Evolutionary conservation across 2,888 invertebrate species (phyloP).

Genomic region (Galerucella calmariensis): DNA sequence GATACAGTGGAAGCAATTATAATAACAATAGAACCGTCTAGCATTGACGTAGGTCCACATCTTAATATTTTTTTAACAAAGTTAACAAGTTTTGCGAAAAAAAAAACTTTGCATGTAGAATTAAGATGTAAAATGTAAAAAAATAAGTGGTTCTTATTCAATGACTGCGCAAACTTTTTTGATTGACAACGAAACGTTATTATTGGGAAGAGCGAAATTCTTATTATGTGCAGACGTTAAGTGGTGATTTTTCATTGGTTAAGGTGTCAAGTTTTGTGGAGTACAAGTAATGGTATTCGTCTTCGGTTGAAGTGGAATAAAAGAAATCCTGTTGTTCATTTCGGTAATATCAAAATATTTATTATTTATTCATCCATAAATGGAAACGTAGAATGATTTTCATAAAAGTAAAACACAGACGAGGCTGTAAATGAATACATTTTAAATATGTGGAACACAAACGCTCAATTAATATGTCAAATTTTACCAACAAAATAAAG

Average conservation of each 20-base stretch:
- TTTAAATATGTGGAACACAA: too few species aligned
- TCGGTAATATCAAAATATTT: background rate
- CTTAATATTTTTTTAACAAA: conserved; percentile 19
- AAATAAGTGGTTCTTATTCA: conserved; percentile 27
- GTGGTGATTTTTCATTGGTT: conserved; percentile 27
- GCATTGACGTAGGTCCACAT: conserved; percentile 29
- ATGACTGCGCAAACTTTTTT: conserved; percentile 28
- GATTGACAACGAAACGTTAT: conserved; percentile 33
- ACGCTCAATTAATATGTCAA: too few species aligned
- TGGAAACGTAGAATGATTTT: too few species aligned
- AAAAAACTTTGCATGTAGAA: conserved; percentile 20
- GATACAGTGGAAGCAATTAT: conserved; percentile 7
- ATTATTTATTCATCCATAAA: too few species aligned
- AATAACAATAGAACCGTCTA: conserved; percentile 24
- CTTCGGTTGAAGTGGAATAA: conserved; percentile 5
- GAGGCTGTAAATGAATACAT: too few species aligned
- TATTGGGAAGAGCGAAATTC: conserved; percentile 23
- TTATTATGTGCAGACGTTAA: conserved; percentile 31
- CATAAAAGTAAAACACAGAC: too few species aligned
- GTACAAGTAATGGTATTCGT: conserved; percentile 13
- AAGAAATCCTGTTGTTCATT: background rate
- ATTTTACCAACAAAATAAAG: too few species aligned
- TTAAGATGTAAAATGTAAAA: conserved; percentile 26
- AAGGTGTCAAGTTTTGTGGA: conserved; percentile 19
- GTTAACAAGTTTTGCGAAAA: conserved; percentile 28